A percentile compares a stretch with the other conserved stretches of the same genome.
These are phyloP conservation scores for Lepus timidus DNA, from an alignment of 2,113 vertebrate species.

Conservation along the genomic window DNA sequence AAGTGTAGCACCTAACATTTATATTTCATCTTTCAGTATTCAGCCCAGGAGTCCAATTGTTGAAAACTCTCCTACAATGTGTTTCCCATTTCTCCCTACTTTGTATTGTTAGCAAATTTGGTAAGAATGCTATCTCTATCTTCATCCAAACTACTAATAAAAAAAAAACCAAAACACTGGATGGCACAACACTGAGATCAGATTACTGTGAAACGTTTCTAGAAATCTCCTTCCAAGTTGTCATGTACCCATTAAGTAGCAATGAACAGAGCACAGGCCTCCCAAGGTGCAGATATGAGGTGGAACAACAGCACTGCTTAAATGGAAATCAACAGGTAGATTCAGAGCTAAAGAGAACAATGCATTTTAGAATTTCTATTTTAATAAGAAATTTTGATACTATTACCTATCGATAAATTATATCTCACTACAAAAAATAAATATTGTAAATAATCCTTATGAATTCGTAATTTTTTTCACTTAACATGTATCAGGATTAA, in stretches of 20 bases:
- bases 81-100: slow-evolving; percentile 61
- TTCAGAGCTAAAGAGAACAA: background rate
- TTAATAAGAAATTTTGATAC: background rate
- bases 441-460: background rate
- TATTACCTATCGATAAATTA: background rate
- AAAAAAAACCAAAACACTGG: slow-evolving; percentile 56
- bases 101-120: slow-evolving; percentile 71
- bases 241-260: slow-evolving; percentile 54
- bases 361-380: slow-evolving; percentile 16
- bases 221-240: slow-evolving; percentile 56
- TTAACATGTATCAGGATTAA: background rate
- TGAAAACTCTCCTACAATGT: slow-evolving; percentile 46
- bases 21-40: slow-evolving; percentile 25
- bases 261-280: background rate
- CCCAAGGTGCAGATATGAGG: background rate
- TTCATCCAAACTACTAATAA: slow-evolving; percentile 66
- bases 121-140: slow-evolving; percentile 65
- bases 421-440: background rate
- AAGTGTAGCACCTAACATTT: background rate
- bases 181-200: slow-evolving; percentile 66
- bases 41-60: background rate
- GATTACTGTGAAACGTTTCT: slow-evolving; percentile 57
- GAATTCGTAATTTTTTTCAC: background rate
- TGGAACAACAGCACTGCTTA: slow-evolving; percentile 8
- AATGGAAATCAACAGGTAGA: slow-evolving; percentile 3